Evolutionary conservation across 2,888 invertebrate species (phyloP), one percentile per base, ranked within the genome.

Genomic region (Rhagonycha fulva): DNA sequence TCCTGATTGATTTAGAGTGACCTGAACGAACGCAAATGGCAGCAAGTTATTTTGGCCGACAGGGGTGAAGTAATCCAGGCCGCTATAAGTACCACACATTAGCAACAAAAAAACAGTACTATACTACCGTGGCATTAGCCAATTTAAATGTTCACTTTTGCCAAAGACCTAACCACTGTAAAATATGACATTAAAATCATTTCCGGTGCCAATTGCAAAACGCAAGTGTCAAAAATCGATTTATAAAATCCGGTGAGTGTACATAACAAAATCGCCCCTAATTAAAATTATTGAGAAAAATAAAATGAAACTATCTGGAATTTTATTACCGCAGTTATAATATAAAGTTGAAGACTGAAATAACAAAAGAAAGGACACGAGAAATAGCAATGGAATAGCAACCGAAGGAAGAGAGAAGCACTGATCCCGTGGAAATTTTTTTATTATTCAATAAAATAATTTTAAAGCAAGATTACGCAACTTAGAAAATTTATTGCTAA

Each of bases 1-100:
- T 72, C 70, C 73, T 75, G 79, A 80, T 79, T 80, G 80, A 79
- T 79, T 80, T 79, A 74, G 77, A 79, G 75, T 79, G 70, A 70
- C 74, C 62, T 71, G 77, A 74, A 69, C 76, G 72, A 26, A 68
- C 14, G 67, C 60, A 23, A 73, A 76, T 70, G 71, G 71, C 71
- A 70, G n/a, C 63, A 68, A 71, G 78, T 69, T 78, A 78, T 78
- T 78, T 76, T 78, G 26, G 69, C 75, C 73, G 75, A 78, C 78
- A 76, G 78, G 78, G 78, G 76, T 78, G 78, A 78, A 76, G 76
- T 68, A 69, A 78, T 76, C 78, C 78, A 76, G 78, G 78, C 71
- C 76, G 70, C 67, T 63, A 19, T 68, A 77, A 77, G 72, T 75
- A 75, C 75, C 24, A 70, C 75, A 70, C 72, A 66, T 77, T 74